Evolutionary conservation across 2,888 invertebrate species (phyloP), one percentile per base, ranked within the genome.

Genomic region (Eulithis testata): DNA sequence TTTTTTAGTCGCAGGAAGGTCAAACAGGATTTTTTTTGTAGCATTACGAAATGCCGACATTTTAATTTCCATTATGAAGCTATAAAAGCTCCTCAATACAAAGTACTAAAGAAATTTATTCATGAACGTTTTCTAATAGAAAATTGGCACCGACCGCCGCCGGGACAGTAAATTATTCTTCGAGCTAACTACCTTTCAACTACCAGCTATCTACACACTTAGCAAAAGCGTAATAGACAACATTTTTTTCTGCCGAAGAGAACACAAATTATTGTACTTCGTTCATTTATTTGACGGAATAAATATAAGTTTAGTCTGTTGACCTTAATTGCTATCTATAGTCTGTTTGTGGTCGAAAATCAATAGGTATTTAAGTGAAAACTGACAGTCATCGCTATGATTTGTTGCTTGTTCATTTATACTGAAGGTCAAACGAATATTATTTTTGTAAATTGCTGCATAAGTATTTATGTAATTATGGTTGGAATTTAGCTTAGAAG

Each of bases 51-150:
- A 68, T 56, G 55, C 63, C 50, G 61, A 57, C 69, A 61, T 71
- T 77, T 73, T 70, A 69, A 66, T 73, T 56, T 56, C 49, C 66
- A 73, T 61, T 68, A 71, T 60, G 66, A 65, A 63, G 63, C 68
- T 70, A 61, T 60, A 61, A 58, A 60, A 56, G 56, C 65, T 71
- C 60, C 47, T 47, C 57, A 59, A 50, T 61, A 59, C 55, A 55
- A 62, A 70, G 56, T 72, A 68, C 55, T 27, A 49, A 60, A 47
- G 21, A 60, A 65, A 67, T 62, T 67, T 70, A 70, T 70, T 67
- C 65, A 65, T 55, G 61, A 45, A 55, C 60, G 51, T 44, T 56
- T 67, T 68, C 51, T 62, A 45, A 62, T 63, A 58, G 55, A 65
- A 68, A 68, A 55, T 61, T 68, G 66, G 65, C 60, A 58, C 50